Evolutionary conservation across 2,888 invertebrate genomes (phyloP).

Genomic region (Metellina segmentata): DNA sequence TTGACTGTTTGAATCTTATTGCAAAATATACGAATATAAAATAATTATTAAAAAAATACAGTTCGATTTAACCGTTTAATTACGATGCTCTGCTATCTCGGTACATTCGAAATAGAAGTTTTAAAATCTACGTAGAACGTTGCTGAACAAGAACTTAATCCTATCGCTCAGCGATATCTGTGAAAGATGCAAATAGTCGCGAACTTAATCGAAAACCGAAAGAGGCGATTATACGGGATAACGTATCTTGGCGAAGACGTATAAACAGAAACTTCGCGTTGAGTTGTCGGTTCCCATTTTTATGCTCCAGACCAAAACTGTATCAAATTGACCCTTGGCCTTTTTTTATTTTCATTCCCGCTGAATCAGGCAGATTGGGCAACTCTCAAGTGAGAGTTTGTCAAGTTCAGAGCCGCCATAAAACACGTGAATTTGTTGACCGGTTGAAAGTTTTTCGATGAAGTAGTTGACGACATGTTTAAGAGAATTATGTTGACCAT

Average conservation of each 20-base stretch:
- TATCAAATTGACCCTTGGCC: conserved; percentile 59
- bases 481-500: conserved; percentile 10
- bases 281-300: conserved; percentile 35
- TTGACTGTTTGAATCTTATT: not conserved
- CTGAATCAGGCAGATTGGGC: conserved; percentile 29
- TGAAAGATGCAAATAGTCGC: too few relatives aligned
- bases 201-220: conserved; percentile 24
- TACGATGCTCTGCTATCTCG: conserved; percentile 60
- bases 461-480: conserved; percentile 49
- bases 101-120: conserved; percentile 35
- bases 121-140: not conserved
- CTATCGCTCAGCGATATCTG: not conserved
- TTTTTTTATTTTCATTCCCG: conserved; percentile 10
- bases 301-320: conserved; percentile 34
- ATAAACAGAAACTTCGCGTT: conserved; percentile 40
- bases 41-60: not conserved
- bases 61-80: not conserved
- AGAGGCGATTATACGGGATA: not conserved
- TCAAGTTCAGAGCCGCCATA: not conserved
- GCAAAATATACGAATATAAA: not conserved
- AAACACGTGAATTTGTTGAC: conserved; percentile 60
- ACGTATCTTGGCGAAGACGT: not conserved
- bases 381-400: conserved; percentile 15
- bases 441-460: not conserved
- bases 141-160: not conserved